Base-by-base conservation (phyloP, 2,888 invertebrate genomes). In the Hypomecis punctinalis region DNA sequence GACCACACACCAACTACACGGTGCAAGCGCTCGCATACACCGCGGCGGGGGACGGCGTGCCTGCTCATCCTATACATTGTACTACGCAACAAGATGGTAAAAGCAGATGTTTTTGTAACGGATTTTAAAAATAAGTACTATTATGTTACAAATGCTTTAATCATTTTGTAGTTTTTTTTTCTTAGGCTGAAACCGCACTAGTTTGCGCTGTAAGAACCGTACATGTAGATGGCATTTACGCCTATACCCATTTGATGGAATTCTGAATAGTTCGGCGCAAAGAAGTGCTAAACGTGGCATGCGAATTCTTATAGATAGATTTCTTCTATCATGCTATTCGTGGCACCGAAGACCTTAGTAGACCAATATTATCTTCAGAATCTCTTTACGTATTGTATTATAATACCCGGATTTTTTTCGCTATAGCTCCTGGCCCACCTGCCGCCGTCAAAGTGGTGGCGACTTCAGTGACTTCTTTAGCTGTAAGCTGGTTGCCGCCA, bases 1-100 rank as follows among this genome's bases (percentile, higher is more conserved):
- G 95, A 79, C 97, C 97, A 76, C 96, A 96, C 84, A 97, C 97
- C 62, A 98, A 98, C 90, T 98, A 98, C 86, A 97, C 97, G 47
- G 94, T 98, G 67, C 95, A 97, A 79, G 97, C 97, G 5, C 85
- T 97, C 77, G 97, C 97, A 7, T 97, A 96, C 80, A 98, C 98
- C 0, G 95, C 96, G 5, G 96, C 96, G 1, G 98, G 98, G 0
- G 97, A 98, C 81, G 98, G 98, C 0, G 94, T 96, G 9, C 94
- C 97, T 69, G 97, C 97, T 78, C 92, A 94, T 72, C 95, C 97
- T 61, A 94, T 97, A 80, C 96, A 95, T 89, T 97, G 98, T 82
- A 94, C 94, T 66, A 98, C 98, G 4, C 96, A 97, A 75, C 97
- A 98, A 90, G 98, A 98, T 87, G 95, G 97, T 97, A 85, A 91